These are phyloP conservation scores for Apeira syringaria DNA, from an alignment of 2,888 invertebrate genomes.

Conservation along the genomic window DNA sequence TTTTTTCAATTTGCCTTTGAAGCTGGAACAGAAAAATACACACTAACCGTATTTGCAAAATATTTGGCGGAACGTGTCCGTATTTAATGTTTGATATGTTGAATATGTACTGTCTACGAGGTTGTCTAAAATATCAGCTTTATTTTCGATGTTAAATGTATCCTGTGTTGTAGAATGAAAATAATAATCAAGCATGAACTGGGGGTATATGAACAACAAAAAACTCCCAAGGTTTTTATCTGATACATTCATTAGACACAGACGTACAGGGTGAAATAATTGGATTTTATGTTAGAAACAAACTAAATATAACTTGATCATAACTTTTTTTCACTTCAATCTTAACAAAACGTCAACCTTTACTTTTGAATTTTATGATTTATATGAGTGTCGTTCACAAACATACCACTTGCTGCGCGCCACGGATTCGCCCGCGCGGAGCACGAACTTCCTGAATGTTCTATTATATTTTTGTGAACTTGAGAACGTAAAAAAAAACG, in stretches of 20 bases:
- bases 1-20: slow-evolving; percentile 63
- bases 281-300: slow-evolving; percentile 9
- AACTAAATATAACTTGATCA: no score
- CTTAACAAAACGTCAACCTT: no score
- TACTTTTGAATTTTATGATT: no score
- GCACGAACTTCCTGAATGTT: no score
- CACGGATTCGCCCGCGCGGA: no score
- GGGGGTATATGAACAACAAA: slow-evolving; percentile 3
- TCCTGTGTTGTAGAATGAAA: slow-evolving; percentile 6
- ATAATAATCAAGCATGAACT: slow-evolving; percentile 10
- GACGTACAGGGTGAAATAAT: slow-evolving; percentile 3
- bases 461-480: no score
- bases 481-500: no score
- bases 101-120: slow-evolving; percentile 14
- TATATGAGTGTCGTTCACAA: no score
- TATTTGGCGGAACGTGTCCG: slow-evolving; percentile 15
- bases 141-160: slow-evolving; percentile 17
- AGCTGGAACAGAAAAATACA: slow-evolving; percentile 39
- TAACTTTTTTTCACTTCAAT: no score
- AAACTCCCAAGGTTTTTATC: slow-evolving; percentile 6
- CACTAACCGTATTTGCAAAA: slow-evolving; percentile 28
- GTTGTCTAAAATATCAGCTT: slow-evolving; percentile 17
- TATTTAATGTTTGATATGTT: slow-evolving; percentile 24
- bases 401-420: no score
- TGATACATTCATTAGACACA: slow-evolving; percentile 8